Conservation (phyloP, 2,113 vertebrate genomes). For the Chaetodon auriga region DNA sequence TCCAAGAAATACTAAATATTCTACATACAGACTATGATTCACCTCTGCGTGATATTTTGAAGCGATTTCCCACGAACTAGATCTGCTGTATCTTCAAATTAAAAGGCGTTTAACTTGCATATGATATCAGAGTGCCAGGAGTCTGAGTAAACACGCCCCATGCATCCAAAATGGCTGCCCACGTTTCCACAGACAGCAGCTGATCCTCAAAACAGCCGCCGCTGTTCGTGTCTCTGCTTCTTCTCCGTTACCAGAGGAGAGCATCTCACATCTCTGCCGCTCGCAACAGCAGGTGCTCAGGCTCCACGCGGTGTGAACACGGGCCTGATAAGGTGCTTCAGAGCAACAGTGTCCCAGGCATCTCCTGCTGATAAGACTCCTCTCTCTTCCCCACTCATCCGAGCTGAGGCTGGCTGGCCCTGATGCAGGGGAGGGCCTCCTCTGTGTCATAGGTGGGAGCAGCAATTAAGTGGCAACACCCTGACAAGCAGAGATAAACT, state of each 20-base stretch:
- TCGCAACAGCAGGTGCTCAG: constrained; percentile 33
- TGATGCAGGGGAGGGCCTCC: constrained; percentile 6
- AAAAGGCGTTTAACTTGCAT: not conserved
- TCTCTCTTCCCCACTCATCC: constrained; percentile 34
- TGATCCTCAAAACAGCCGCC: not conserved
- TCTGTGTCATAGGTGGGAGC: constrained; percentile 35
- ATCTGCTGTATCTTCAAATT: not conserved
- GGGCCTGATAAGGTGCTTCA: constrained; percentile 50
- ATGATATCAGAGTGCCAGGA: not conserved
- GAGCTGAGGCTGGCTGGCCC: constrained; percentile 21
- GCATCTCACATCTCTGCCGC: constrained; percentile 31
- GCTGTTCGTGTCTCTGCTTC: constrained; percentile 12
- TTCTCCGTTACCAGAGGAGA: constrained; percentile 34
- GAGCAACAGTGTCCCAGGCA: constrained; percentile 40
- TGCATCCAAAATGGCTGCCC: constrained; percentile 43
- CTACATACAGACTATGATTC: not conserved
- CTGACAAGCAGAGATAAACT: constrained; percentile 67
- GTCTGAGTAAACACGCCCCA: not conserved
- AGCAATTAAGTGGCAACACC: constrained; percentile 64
- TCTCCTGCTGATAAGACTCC: constrained; percentile 64
- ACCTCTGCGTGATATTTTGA: not conserved
- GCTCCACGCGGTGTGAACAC: constrained; percentile 45
- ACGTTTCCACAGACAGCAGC: not conserved
- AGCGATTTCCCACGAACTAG: not conserved
- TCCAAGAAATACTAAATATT: not conserved